Conservation (phyloP, 1,140 invertebrate genomes). For the Aricia agestis region DNA sequence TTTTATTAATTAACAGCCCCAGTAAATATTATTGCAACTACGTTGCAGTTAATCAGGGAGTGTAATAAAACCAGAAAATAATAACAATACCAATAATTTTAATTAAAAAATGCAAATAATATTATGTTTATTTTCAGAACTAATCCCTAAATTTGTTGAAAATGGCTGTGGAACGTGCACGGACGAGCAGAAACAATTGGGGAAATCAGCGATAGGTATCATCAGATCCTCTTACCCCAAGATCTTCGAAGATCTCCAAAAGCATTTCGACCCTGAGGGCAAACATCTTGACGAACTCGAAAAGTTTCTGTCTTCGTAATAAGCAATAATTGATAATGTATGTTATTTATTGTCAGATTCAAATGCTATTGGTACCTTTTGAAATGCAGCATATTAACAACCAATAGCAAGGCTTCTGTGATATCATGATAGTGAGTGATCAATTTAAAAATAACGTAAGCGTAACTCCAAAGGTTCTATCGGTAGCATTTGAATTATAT, state of each 20-base stretch:
- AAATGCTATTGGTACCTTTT: no score
- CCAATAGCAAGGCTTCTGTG: no score
- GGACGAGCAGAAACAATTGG: conserved; percentile 54
- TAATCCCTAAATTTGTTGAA: conserved; percentile 77
- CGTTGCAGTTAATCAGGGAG: background rate
- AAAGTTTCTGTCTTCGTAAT: conserved; percentile 49
- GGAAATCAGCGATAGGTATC: conserved; percentile 67
- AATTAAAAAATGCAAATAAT: background rate
- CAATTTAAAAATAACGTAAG: no score
- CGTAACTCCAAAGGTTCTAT: no score
- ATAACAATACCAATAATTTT: background rate
- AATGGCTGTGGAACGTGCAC: conserved; percentile 78
- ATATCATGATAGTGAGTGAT: no score
- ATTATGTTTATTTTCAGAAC: conserved; percentile 64
- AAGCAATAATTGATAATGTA: background rate
- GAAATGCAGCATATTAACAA: no score
- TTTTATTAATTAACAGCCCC: no score
- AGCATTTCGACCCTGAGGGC: conserved; percentile 66
- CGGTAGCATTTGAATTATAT: no score
- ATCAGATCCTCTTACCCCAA: conserved; percentile 61
- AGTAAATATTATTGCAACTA: no score
- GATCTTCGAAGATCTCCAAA: conserved; percentile 59
- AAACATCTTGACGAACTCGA: conserved; percentile 60
- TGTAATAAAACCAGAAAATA: background rate
- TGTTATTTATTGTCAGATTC: no score